Evolutionary conservation across 2,113 vertebrate species (phyloP).

Genomic region (Progne subis): DNA sequence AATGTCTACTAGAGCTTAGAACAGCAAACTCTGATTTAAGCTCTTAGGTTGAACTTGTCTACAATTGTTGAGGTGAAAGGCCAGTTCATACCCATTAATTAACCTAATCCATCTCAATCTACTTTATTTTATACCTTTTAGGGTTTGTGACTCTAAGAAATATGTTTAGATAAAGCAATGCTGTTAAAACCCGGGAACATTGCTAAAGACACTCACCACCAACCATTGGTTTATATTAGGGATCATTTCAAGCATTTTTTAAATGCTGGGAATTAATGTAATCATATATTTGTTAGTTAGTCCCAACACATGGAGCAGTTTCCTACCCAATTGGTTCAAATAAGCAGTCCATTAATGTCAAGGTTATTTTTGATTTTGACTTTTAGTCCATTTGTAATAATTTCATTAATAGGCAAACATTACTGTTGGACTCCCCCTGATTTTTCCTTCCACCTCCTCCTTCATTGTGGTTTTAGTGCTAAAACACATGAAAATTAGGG

Average conservation of each 20-base stretch:
- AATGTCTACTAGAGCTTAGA: slow-evolving; percentile 73
- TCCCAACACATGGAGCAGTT: neutral
- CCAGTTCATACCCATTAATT: slow-evolving; percentile 77
- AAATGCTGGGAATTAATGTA: slow-evolving; percentile 38
- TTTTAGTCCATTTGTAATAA: slow-evolving; percentile 22
- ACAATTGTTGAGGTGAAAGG: slow-evolving; percentile 76
- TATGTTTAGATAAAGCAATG: slow-evolving; percentile 69
- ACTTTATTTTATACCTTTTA: slow-evolving; percentile 75
- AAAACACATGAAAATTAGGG: slow-evolving; percentile 49
- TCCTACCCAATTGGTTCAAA: slow-evolving; percentile 8
- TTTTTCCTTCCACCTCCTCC: neutral
- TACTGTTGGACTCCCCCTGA: neutral
- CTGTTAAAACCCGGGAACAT: slow-evolving; percentile 51
- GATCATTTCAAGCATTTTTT: slow-evolving; percentile 45
- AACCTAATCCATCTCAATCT: slow-evolving; percentile 79
- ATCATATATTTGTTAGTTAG: slow-evolving; percentile 34
- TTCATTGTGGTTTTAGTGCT: neutral
- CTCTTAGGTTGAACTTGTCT: slow-evolving; percentile 79
- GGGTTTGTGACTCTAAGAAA: slow-evolving; percentile 62
- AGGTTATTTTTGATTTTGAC: slow-evolving; percentile 31
- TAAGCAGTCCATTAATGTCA: slow-evolving; percentile 28
- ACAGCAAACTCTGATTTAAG: slow-evolving; percentile 79
- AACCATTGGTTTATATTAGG: slow-evolving; percentile 13
- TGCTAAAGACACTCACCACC: slow-evolving; percentile 27
- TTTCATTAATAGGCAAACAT: slow-evolving; percentile 34